A percentile compares a stretch with the other conserved stretches of the same genome.
Conservation (phyloP, 2,888 invertebrate genomes). For the Caenorhabditis uteleia region DNA sequence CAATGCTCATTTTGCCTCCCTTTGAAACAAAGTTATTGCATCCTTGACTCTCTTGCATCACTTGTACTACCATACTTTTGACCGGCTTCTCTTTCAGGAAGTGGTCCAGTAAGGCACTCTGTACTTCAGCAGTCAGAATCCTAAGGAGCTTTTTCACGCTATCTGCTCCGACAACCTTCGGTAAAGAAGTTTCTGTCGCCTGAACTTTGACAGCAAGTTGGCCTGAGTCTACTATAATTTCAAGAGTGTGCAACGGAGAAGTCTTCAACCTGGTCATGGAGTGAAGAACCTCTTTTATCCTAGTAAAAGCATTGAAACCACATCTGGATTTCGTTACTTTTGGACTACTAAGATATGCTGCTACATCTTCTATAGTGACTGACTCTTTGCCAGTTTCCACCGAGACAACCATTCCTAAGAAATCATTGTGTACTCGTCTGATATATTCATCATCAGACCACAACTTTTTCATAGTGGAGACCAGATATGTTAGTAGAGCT, state of each 20-base stretch:
- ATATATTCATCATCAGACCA: slow-evolving; percentile 15
- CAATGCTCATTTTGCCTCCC: background rate
- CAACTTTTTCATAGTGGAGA: slow-evolving; percentile 6
- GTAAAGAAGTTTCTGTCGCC: background rate
- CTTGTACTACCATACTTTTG: background rate
- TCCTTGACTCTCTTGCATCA: background rate
- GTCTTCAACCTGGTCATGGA: background rate
- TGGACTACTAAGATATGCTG: slow-evolving; percentile 3
- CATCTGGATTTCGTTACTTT: background rate
- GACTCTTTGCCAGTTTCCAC: background rate
- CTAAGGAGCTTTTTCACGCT: background rate
- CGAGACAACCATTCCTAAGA: background rate
- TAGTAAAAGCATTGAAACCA: slow-evolving; percentile 6
- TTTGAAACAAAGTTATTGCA: background rate
- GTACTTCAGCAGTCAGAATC: slow-evolving; percentile 1
- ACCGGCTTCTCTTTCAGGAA: slow-evolving; percentile 1
- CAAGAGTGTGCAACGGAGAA: slow-evolving; percentile 1
- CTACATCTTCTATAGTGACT: background rate
- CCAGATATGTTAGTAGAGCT: slow-evolving; percentile 6
- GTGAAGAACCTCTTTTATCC: slow-evolving; percentile 2
- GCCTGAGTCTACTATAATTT: background rate
- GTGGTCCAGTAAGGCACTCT: background rate
- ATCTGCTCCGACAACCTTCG: background rate
- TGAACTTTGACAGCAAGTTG: slow-evolving; percentile 6
- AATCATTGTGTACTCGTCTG: background rate